A percentile compares a stretch with the other conserved stretches of the same genome.
Evolutionary conservation across 2,888 invertebrate genomes (phyloP).

Genomic region (Cheilosia vernalis): DNA sequence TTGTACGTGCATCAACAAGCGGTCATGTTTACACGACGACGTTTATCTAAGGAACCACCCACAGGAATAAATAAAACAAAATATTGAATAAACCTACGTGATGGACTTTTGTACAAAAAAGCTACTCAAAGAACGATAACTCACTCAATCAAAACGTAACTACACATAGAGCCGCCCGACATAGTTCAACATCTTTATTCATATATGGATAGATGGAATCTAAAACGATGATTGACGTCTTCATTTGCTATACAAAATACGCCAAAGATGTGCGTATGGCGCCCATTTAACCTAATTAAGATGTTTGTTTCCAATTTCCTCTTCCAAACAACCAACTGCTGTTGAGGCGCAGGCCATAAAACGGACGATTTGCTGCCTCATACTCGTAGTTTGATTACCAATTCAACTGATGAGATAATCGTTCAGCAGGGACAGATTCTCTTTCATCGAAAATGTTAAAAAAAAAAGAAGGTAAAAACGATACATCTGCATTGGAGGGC

Average conservation of each 20-base stretch:
- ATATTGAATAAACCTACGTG: not conserved
- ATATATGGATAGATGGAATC: slow-evolving; percentile 2
- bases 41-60: too few relatives aligned
- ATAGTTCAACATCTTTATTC: not conserved
- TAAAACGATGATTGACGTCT: slow-evolving; percentile 70
- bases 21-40: too few relatives aligned
- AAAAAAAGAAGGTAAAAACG: slow-evolving; percentile 23
- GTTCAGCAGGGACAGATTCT: slow-evolving; percentile 50
- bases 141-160: slow-evolving; percentile 8
- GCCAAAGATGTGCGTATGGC: slow-evolving; percentile 54
- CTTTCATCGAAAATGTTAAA: slow-evolving; percentile 55
- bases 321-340: slow-evolving; percentile 33
- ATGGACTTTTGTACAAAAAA: not conserved
- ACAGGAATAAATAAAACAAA: not conserved
- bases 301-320: slow-evolving; percentile 33
- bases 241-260: slow-evolving; percentile 49
- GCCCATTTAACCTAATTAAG: slow-evolving; percentile 74
- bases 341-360: slow-evolving; percentile 32
- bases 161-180: not conserved
- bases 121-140: not conserved
- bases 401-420: slow-evolving; percentile 64
- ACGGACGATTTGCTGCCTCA: slow-evolving; percentile 4
- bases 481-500: slow-evolving; percentile 51
- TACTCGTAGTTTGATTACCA: slow-evolving; percentile 44
- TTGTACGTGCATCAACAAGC: too few relatives aligned